phyloP scores from a whole-genome alignment of 2,888 invertebrate genomes.

The Nemurella pictetii region DNA sequence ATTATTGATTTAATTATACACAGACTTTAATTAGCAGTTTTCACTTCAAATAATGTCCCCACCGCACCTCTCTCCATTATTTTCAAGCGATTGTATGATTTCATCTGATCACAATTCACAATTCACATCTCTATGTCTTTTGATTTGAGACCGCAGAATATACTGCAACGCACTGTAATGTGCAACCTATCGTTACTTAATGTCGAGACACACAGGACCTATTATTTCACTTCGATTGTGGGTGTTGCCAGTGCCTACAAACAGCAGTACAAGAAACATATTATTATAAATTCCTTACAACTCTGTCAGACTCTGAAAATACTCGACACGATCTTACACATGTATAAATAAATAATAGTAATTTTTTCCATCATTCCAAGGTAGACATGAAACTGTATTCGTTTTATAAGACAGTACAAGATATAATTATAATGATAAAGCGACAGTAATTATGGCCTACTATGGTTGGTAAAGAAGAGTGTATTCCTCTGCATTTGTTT shows the following conservation, averaged over 20 bases:
- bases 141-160: no score
- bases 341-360: not conserved
- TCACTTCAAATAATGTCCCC: not conserved
- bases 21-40: not conserved
- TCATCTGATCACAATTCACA: not conserved
- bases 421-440: not conserved
- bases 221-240: not conserved
- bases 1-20: not conserved
- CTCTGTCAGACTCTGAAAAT: not conserved
- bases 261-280: not conserved
- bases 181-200: not conserved
- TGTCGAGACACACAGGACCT: no score
- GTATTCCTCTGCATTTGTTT: not conserved
- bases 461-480: not conserved
- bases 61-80: not conserved
- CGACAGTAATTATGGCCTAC: not conserved
- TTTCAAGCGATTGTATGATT: not conserved
- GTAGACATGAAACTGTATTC: not conserved
- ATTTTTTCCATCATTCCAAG: not conserved
- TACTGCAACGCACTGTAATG: not conserved
- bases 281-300: not conserved
- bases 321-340: not conserved
- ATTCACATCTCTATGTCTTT: not conserved
- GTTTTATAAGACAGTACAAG: not conserved
- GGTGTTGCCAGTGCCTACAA: not conserved